These are phyloP conservation scores for Anoncus sp. DNA, from an alignment of 2,888 invertebrate genomes.

Conservation along the genomic window DNA sequence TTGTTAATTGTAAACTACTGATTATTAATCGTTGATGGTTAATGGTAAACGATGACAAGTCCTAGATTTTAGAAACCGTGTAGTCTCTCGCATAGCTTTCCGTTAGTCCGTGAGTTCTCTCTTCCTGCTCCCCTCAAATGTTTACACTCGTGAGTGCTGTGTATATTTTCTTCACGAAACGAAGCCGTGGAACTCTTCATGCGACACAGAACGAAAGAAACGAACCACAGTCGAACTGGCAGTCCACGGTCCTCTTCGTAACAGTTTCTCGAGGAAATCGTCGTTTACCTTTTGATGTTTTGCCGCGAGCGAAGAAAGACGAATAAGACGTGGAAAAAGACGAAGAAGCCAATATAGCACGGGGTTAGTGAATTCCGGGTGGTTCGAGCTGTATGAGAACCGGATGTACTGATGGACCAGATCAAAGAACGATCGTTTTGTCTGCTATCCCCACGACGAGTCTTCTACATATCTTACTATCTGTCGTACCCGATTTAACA, in stretches of 20 bases:
- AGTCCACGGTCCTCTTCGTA: constrained; percentile 32
- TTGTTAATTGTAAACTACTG: not conserved
- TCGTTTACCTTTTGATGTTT: constrained; percentile 64
- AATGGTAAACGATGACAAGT: constrained; percentile 13
- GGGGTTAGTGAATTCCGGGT: constrained; percentile 58
- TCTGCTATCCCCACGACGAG: constrained; percentile 9
- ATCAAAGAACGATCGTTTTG: constrained; percentile 65
- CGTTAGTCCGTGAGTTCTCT: not conserved
- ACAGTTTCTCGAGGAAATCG: constrained; percentile 63
- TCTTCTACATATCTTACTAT: constrained; percentile 15
- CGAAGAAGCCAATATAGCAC: constrained; percentile 33
- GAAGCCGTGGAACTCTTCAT: constrained; percentile 36
- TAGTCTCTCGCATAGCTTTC: constrained; percentile 17
- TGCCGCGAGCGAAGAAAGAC: constrained; percentile 45
- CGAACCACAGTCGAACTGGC: constrained; percentile 17
- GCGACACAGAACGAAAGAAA: constrained; percentile 38
- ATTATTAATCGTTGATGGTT: not conserved
- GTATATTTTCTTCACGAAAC: constrained; percentile 44
- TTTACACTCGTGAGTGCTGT: constrained; percentile 57
- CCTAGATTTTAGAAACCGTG: constrained; percentile 1
- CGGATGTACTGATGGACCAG: constrained; percentile 67
- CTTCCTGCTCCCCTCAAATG: constrained; percentile 27
- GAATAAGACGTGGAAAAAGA: constrained; percentile 21
- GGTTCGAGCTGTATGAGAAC: constrained; percentile 61
- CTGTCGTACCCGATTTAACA: constrained; percentile 27